Percentiles rank a stretch among this genome's conserved stretches.
These are phyloP conservation scores for Coregonus clupeaformis DNA, from an alignment of 2,113 vertebrate genomes.

Conservation along the genomic window DNA sequence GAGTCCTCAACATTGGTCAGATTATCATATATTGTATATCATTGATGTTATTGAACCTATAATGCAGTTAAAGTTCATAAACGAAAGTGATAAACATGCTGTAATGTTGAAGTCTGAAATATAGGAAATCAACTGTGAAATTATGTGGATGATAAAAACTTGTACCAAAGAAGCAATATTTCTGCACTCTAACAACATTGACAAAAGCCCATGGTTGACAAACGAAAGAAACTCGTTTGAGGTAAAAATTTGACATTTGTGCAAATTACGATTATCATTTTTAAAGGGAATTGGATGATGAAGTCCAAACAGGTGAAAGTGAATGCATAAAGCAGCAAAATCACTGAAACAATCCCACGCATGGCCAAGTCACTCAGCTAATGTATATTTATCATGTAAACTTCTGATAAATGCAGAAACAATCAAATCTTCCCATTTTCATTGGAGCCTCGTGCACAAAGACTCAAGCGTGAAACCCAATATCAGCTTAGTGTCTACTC, in stretches of 20 bases:
- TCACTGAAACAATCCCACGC: constrained; percentile 68
- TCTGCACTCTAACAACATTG: constrained; percentile 15
- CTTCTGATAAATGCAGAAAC: constrained; percentile 76
- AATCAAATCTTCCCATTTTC: constrained; percentile 69
- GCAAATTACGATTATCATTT: constrained; percentile 56
- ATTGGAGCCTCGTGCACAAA: constrained; percentile 59
- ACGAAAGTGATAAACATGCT: not conserved
- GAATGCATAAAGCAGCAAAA: constrained; percentile 46
- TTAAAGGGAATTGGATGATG: constrained; percentile 58
- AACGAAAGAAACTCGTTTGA: constrained; percentile 19
- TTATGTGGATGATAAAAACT: not conserved
- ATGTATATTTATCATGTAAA: constrained; percentile 79
- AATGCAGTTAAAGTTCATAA: not conserved
- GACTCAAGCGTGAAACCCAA: constrained; percentile 74
- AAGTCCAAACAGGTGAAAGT: constrained; percentile 68
- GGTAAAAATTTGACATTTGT: constrained; percentile 44
- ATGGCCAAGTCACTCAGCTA: constrained; percentile 58
- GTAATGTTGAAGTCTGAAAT: no score
- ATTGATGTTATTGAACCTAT: not conserved
- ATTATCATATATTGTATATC: not conserved
- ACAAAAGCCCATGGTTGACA: no score
- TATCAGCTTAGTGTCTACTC: constrained; percentile 79
- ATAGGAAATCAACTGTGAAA: not conserved
- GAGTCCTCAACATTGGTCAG: not conserved
- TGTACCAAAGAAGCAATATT: constrained; percentile 30